Evolutionary conservation across 2,797 vertebrate species (phyloP), one percentile per base, ranked within the genome.

Genomic region (Gymnothorax javanicus): DNA sequence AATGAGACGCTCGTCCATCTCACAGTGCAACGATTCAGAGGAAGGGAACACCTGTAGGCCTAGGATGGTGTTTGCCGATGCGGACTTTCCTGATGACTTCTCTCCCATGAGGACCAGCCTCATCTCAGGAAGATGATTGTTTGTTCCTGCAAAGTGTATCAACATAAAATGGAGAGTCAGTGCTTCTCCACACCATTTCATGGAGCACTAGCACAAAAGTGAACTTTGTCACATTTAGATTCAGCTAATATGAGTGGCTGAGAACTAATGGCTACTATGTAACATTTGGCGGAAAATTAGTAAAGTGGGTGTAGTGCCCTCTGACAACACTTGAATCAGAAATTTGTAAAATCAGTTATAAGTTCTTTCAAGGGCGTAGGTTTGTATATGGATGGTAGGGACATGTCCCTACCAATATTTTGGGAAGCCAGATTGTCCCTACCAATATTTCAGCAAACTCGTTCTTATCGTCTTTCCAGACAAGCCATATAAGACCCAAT

Each of bases 51-150:
- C 84, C 23, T 85, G 64, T 17, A 12, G 17, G 3, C 52, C 64
- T 52, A 85, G 20, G 52, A 85, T 85, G 84, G 84, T 85, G 64
- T 12, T 85, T 50, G 50, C 84, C 23, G 50, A 4, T 5, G 64
- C 84, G 54, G 50, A 71, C 64, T 85, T 85, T n/a, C 84, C 84
- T 4, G 33, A 43, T 12, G 50, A 67, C 13, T 23, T 57, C 43
- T 64, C 43, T 67, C 84, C 84, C 43, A 85, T 3, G 9, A 85
- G 50, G 20, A 85, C 84, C 23, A 85, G 20, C 62, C 50, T 13
- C 62, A 85, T 43, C 75, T 79, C 75, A 54, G 75, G 75, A 54
- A 79, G 75, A 54, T 54, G 50, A 23, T 54, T 7, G 17, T 9
- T 79, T 20, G 75, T 20, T 50, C 43, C 75, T 79, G 50, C 17